phyloP scores from a whole-genome alignment of 2,113 vertebrate species.

The Odocoileus virginianus region DNA sequence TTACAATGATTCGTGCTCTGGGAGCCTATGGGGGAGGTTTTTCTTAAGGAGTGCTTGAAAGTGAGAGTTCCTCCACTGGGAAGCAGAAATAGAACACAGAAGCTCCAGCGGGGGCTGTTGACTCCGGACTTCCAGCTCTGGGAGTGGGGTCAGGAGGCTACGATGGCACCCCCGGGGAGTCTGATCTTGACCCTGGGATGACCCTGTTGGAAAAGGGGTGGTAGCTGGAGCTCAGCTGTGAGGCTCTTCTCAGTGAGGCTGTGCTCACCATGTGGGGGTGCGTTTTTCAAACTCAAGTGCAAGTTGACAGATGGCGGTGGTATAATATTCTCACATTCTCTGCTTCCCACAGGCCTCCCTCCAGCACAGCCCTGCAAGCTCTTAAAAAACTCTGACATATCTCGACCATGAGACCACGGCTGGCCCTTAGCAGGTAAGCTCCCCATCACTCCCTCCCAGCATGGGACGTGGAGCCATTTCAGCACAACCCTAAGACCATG shows the following conservation, averaged over 20 bases:
- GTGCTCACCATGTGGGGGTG: not conserved
- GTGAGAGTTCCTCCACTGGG: not conserved
- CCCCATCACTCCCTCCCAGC: not conserved
- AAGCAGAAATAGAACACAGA: not conserved
- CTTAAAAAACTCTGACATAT: slow-evolving; percentile 30
- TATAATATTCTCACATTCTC: slow-evolving; percentile 53
- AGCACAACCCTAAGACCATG: not conserved
- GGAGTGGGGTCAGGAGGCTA: not conserved
- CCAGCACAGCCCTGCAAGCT: slow-evolving; percentile 36
- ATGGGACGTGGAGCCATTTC: not conserved
- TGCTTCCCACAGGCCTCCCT: slow-evolving; percentile 50
- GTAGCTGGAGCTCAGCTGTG: not conserved
- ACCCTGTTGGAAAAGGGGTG: not conserved
- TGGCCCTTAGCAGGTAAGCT: slow-evolving; percentile 50
- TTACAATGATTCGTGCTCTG: not conserved
- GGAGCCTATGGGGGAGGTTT: not conserved
- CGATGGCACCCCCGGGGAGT: too few species aligned
- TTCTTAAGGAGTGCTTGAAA: not conserved
- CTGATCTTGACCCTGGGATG: not conserved
- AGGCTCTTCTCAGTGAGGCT: not conserved
- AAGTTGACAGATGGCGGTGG: slow-evolving; percentile 16
- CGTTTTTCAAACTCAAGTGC: slow-evolving; percentile 10
- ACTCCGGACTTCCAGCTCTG: not conserved
- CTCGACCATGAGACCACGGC: slow-evolving; percentile 35
- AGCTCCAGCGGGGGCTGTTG: too few species aligned